A percentile compares a stretch with the other conserved stretches of the same genome.
Conservation (phyloP, 2,797 vertebrate species). For the Vespertilio murinus region DNA sequence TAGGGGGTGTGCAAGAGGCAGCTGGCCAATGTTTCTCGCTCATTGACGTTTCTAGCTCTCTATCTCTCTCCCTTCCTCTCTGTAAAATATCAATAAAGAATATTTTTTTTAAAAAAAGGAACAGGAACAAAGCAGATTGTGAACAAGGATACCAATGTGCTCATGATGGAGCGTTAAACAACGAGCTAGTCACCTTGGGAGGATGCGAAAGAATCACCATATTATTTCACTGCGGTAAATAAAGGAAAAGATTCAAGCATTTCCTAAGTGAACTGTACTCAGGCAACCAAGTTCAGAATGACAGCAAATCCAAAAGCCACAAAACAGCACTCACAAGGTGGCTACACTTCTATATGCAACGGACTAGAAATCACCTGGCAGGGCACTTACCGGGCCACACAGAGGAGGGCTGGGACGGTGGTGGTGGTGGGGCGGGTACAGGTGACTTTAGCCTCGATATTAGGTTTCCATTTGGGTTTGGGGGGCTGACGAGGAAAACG, state of each 20-base stretch:
- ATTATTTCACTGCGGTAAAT: background rate
- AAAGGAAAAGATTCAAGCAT: background rate
- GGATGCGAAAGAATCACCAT: no score
- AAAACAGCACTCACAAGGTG: background rate
- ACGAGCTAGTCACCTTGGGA: background rate
- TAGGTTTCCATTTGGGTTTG: background rate
- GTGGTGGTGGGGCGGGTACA: no score
- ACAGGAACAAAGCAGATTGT: background rate
- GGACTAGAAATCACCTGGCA: background rate
- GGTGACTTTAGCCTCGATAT: background rate
- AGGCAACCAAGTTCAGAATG: background rate
- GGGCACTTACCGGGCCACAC: no score
- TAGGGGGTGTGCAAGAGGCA: no score
- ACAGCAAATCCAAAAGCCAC: background rate
- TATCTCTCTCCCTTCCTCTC: no score
- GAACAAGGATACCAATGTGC: background rate
- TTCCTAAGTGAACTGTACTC: background rate
- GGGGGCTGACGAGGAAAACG: background rate
- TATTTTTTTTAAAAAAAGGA: no score
- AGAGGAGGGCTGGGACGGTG: no score
- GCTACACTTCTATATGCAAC: background rate
- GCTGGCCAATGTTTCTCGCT: no score
- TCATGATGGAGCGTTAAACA: background rate
- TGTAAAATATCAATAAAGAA: no score
- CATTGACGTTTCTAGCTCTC: no score